Percentiles rank a stretch among this genome's conserved stretches.
phyloP scores from a whole-genome alignment of 2,113 vertebrate species.

The Erythrolamprus reginae region DNA sequence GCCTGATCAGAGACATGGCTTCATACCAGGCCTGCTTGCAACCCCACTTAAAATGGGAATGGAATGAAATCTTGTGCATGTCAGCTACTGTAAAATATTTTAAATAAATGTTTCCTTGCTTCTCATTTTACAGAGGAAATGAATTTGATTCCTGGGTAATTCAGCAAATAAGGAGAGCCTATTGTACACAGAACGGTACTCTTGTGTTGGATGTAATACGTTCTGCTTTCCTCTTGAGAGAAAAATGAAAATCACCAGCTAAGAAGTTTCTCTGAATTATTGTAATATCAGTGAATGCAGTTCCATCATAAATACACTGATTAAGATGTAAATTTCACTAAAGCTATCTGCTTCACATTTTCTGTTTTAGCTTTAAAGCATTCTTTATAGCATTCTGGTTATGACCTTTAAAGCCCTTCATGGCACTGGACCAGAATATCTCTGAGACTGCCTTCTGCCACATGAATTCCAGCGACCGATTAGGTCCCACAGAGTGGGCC shows the following conservation, averaged over 20 bases:
- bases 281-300: constrained; percentile 3
- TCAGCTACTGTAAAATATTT: constrained; percentile 31
- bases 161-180: neutral
- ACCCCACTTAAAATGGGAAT: constrained; percentile 29
- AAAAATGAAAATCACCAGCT: neutral
- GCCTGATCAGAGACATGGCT: constrained; percentile 43
- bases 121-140: constrained; percentile 51
- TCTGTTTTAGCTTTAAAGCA: neutral
- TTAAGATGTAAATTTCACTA: constrained; percentile 98
- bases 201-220: constrained; percentile 27
- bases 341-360: constrained; percentile 84
- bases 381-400: too few species aligned
- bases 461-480: too few species aligned
- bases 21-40: constrained; percentile 38
- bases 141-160: constrained; percentile 6
- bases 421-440: too few species aligned
- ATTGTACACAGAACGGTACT: constrained; percentile 27
- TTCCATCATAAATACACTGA: constrained; percentile 85
- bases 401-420: too few species aligned
- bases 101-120: constrained; percentile 51
- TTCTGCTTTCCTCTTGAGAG: constrained; percentile 10
- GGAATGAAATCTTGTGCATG: constrained; percentile 39
- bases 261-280: constrained; percentile 23
- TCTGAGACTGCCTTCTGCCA: too few species aligned
- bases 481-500: too few species aligned